Base-by-base conservation (phyloP, 2,797 vertebrate genomes). In the Craterocephalus amniculus region DNA sequence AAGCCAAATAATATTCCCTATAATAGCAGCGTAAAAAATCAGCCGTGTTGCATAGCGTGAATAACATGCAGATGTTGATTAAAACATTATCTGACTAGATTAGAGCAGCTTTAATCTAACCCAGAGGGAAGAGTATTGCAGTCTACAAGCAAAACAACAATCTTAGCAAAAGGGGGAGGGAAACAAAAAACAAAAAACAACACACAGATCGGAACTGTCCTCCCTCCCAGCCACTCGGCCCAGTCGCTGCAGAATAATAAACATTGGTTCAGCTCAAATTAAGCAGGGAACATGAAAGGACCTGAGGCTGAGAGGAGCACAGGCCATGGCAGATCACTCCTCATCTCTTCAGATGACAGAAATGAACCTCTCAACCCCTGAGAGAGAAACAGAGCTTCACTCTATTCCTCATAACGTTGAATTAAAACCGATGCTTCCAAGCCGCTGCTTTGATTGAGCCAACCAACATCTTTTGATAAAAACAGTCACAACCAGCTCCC, bases 401-500 rank as follows among this genome's bases (percentile, higher is more conserved):
- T 80, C 68, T 57, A 31, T 66, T 71, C 65, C 63, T 75, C 68
- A 67, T 67, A 78, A 72, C 8, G 38, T 52, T 29, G 70, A 88
- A 86, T 89, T 76, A 83, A 85, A 89, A 66, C 72, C 32, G 78
- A 87, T 87, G 80, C 74, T 85, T 87, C 79, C 87, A 83, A 83
- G 83, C 68, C 80, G 85, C 78, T 75, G 80, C 87, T 89, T 90
- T 92, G 89, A 91, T 90, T 89, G 89, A 79, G 78, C 88, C 81
- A 92, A 92, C 85, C 83, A 91, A 84, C 80, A 75, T 87, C 83
- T 85, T 88, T 85, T 79, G 83, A 89, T 88, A 74, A 38, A 88
- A 88, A 86, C 74, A 89, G 64, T 80, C 45, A 29, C 78, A 69
- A 83, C 70, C 71, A 78, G 80, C 66, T 63, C 72, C 78, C 78